Base-by-base conservation (phyloP, 2,797 vertebrate genomes). In the Chelonia mydas region DNA sequence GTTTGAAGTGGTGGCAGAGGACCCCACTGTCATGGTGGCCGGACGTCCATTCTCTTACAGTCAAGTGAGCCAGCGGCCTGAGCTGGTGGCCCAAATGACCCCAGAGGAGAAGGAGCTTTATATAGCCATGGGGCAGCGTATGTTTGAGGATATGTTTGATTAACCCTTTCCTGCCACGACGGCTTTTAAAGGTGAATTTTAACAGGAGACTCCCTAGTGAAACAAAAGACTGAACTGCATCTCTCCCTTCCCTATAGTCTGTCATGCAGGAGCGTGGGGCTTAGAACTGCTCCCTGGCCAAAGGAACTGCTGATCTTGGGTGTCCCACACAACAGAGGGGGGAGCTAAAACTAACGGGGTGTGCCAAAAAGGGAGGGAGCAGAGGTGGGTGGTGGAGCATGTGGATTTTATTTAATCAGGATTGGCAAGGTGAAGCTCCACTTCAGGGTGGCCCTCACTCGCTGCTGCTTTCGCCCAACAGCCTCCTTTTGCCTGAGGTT, bases 31-130 rank as follows among this genome's bases (percentile, higher is more conserved):
- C 81, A 99, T 97, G 94, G 99, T 99, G 59, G 99, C 99, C 25
- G 99, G 99, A 27, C 98, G 98, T 27, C 97, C 98, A 0, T 99
- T 98, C 97, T 98, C 99, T 0, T 99, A 99, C 97, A 98, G 98
- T 55, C 99, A 99, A 97, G 99, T 99, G 94, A 99, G 99, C 98
- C 99, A 99, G 97, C 98, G 98, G 72, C 99, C 99, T 0, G 99
- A 99, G 98, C 98, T 99, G 87, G 99, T 99, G 97, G 98, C 99
- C 54, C 98, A 99, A 97, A 99, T 99, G 99, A 99, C 99, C 0
- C 97, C 99, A 0, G 99, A 99, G 95, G 99, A 99, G 95, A 99
- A 99, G 85, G 99, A 99, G 90, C 99, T 99, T 2, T 99, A 99
- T 97, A 99, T 99, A 81, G 99, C 99, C 96, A 99, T 99, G 99